These are phyloP conservation scores for Aporrectodea caliginosa DNA, from an alignment of 1,140 invertebrate species.

Conservation along the genomic window DNA sequence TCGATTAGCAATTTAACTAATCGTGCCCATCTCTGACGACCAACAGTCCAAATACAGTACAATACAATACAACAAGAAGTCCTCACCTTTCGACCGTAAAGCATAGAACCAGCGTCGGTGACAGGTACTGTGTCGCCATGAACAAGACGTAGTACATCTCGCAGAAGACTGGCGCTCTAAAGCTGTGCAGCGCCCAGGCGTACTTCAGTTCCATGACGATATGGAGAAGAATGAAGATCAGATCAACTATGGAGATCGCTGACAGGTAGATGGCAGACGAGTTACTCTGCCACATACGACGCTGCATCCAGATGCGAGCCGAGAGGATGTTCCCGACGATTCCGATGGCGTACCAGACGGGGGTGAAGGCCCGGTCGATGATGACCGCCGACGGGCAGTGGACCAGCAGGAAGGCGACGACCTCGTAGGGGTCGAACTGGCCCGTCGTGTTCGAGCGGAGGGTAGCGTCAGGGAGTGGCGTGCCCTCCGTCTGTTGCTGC, in stretches of 20 bases:
- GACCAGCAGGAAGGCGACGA: not conserved
- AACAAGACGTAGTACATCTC: slow-evolving; percentile 40
- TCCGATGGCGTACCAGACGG: slow-evolving; percentile 44
- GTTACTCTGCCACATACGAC: slow-evolving; percentile 44
- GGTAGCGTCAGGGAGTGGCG: not conserved
- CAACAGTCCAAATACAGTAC: no score
- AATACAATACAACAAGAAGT: no score
- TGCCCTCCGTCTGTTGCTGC: not conserved
- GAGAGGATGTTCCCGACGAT: slow-evolving; percentile 51
- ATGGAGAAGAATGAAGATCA: slow-evolving; percentile 47
- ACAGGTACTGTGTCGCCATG: slow-evolving; percentile 49
- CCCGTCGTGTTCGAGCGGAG: not conserved
- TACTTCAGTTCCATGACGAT: slow-evolving; percentile 46
- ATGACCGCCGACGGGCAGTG: slow-evolving; percentile 15
- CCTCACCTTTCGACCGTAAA: slow-evolving; percentile 80
- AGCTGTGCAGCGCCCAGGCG: slow-evolving; percentile 40
- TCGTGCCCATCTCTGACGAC: not conserved
- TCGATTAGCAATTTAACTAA: not conserved
- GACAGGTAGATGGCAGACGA: slow-evolving; percentile 54
- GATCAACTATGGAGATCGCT: slow-evolving; percentile 49
- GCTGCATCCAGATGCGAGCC: slow-evolving; percentile 51
- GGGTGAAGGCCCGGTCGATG: slow-evolving; percentile 30
- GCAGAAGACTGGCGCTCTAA: slow-evolving; percentile 44
- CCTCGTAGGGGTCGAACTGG: not conserved
- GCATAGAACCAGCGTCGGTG: slow-evolving; percentile 59